phyloP scores from a whole-genome alignment of 2,797 vertebrate species.

The Petrocephalus schoutedeni region DNA sequence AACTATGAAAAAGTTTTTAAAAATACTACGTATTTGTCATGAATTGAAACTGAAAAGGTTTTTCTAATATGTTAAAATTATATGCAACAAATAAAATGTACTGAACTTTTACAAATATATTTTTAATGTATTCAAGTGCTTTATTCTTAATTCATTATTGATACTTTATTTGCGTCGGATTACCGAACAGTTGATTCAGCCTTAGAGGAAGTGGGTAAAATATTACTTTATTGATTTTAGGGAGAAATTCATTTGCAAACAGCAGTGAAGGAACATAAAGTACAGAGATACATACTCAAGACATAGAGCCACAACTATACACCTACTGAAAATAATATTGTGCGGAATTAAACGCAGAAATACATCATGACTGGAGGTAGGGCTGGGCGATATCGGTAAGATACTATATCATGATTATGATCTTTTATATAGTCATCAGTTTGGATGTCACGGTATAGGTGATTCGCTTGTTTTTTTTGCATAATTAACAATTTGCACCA shows the following conservation, averaged over 20 bases:
- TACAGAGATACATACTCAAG: background rate
- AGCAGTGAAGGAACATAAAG: background rate
- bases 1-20: background rate
- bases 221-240: background rate
- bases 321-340: background rate
- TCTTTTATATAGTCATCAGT: background rate
- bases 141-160: background rate
- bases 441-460: background rate
- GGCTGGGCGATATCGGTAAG: background rate
- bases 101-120: background rate
- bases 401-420: background rate
- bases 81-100: background rate
- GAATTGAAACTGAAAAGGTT: background rate
- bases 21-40: background rate
- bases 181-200: background rate
- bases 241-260: background rate
- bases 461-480: background rate
- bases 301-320: background rate
- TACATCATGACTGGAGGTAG: background rate
- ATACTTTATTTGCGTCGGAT: background rate
- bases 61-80: background rate
- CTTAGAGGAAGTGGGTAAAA: background rate
- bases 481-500: background rate
- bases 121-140: background rate
- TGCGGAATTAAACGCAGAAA: background rate